phyloP scores from a whole-genome alignment of 2,888 invertebrate genomes.

The Gasteruption jaculator region DNA sequence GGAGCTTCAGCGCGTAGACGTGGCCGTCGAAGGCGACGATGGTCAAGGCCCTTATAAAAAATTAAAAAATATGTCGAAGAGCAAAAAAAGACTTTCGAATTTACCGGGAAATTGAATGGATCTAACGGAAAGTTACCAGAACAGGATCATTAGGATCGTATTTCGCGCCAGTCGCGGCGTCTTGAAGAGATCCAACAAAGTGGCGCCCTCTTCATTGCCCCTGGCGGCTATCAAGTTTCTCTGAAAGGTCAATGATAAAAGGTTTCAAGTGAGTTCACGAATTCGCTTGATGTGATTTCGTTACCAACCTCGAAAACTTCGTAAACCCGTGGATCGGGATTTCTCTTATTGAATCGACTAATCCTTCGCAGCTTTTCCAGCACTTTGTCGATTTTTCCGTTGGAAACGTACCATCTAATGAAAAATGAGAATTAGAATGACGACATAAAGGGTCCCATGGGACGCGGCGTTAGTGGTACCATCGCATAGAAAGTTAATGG shows the following conservation, averaged over 20 bases:
- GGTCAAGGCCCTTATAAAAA: constrained; percentile 61
- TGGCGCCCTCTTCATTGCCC: constrained; percentile 40
- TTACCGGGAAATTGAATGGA: not conserved
- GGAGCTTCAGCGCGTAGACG: constrained; percentile 77
- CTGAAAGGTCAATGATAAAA: constrained; percentile 39
- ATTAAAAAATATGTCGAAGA: not conserved
- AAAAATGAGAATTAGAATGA: not conserved
- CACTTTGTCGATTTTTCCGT: constrained; percentile 52
- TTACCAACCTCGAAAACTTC: constrained; percentile 48
- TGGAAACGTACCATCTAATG: constrained; percentile 54
- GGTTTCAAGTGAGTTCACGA: not conserved
- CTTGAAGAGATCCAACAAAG: constrained; percentile 51
- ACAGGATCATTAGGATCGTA: constrained; percentile 50
- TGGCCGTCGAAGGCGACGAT: constrained; percentile 83
- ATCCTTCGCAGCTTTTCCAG: constrained; percentile 53
- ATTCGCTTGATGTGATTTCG: not conserved
- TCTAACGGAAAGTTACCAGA: constrained; percentile 45
- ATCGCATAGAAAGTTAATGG: too few species aligned
- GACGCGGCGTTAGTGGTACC: too few species aligned
- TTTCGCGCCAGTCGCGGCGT: constrained; percentile 52
- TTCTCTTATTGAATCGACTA: constrained; percentile 51
- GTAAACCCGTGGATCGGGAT: constrained; percentile 51
- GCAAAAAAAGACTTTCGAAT: not conserved
- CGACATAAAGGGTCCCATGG: too few species aligned
- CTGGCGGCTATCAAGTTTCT: constrained; percentile 38